A percentile compares a stretch with the other conserved stretches of the same genome.
Conservation (phyloP, 92 coral and sea anemone genomes). For the Chrysogorgia sp. region DNA sequence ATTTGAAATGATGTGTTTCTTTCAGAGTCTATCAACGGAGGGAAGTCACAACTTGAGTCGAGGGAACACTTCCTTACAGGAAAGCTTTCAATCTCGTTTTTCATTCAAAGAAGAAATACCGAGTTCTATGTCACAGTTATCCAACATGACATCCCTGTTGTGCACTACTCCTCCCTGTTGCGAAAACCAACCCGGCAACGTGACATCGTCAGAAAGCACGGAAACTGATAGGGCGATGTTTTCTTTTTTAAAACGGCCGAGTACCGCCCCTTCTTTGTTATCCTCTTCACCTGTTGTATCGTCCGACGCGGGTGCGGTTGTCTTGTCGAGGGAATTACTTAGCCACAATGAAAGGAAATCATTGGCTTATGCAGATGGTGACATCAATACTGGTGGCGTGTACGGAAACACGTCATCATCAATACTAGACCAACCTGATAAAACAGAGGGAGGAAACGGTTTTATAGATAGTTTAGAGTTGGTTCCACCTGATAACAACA, state of each 20-base stretch:
- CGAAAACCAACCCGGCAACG: neutral
- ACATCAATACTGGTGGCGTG: neutral
- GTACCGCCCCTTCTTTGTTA: constrained; percentile 21
- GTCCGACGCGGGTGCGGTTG: constrained; percentile 16
- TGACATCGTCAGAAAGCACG: constrained; percentile 12
- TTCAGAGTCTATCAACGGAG: constrained; percentile 10
- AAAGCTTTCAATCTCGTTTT: constrained; percentile 2
- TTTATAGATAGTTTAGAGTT: neutral
- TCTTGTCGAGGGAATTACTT: neutral
- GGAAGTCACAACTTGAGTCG: constrained; percentile 9
- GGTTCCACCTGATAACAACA: constrained; percentile 16
- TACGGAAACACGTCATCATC: constrained; percentile 40
- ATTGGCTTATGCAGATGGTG: constrained; percentile 32
- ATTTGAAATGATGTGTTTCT: neutral
- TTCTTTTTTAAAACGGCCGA: neutral
- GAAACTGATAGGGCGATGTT: constrained; percentile 21
- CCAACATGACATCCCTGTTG: neutral
- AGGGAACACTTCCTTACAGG: neutral
- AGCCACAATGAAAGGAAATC: constrained; percentile 11
- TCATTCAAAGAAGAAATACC: constrained; percentile 11
- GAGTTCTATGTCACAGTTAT: neutral
- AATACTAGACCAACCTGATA: neutral
- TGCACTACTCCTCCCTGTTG: constrained; percentile 12
- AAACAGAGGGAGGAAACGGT: constrained; percentile 5
- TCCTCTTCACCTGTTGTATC: neutral